Evolutionary conservation across 2,797 vertebrate genomes (phyloP).

Genomic region (Spinus pinus): DNA sequence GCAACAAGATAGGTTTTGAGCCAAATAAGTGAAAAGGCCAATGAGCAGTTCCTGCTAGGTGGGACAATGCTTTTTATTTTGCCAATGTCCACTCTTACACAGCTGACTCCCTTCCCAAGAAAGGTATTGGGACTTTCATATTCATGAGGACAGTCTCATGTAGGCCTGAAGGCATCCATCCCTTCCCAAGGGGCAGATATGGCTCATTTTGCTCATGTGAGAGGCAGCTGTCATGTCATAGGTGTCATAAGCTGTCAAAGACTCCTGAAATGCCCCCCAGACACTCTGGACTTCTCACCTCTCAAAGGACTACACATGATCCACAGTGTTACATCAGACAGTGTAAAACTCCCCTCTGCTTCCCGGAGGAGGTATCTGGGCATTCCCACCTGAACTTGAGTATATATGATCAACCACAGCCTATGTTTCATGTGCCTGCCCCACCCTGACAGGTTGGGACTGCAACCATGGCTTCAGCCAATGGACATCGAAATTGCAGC

Average conservation of each 20-base stretch:
- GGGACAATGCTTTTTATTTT: not conserved
- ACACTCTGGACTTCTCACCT: not conserved
- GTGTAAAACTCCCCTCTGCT: not conserved
- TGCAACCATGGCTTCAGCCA: not conserved
- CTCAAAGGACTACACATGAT: not conserved
- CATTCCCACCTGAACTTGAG: not conserved
- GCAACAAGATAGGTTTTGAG: not conserved
- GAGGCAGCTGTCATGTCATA: not conserved
- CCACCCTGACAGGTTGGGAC: fast-evolving
- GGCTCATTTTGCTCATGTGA: not conserved
- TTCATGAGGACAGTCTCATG: not conserved
- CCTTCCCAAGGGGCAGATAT: not conserved
- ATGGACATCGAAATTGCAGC: not conserved
- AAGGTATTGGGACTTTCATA: not conserved
- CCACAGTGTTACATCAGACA: not conserved
- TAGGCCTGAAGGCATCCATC: not conserved
- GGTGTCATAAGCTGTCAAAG: not conserved
- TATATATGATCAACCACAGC: not conserved
- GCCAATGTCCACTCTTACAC: not conserved
- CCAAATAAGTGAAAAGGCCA: not conserved
- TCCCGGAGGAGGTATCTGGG: not conserved
- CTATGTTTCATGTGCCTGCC: not conserved
- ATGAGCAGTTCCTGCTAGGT: not conserved
- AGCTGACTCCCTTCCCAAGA: fast-evolving
- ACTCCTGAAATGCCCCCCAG: not conserved